Evolutionary conservation across 2,797 vertebrate species (phyloP).

Genomic region (Dicrostonyx torquatus): DNA sequence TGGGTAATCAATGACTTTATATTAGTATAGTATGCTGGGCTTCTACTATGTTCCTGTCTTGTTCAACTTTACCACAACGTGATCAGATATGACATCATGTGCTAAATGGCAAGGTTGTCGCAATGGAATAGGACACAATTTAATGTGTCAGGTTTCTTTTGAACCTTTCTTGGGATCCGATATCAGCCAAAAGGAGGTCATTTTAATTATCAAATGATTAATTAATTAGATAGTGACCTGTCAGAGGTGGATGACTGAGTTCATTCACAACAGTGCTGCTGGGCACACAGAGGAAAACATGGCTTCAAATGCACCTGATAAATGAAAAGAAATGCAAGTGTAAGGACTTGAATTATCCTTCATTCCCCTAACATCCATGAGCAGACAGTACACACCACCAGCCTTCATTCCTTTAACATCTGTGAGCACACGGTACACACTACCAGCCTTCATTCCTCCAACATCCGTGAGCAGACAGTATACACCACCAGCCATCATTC

Average conservation of each 20-base stretch:
- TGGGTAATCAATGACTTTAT: background rate
- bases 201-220: constrained; percentile 89
- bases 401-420: background rate
- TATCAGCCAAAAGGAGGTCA: constrained; percentile 89
- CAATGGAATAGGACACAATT: constrained; percentile 86
- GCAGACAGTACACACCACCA: background rate
- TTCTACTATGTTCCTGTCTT: background rate
- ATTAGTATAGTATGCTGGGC: background rate
- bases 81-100: constrained; percentile 81
- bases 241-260: constrained; percentile 79
- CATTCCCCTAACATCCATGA: background rate
- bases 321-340: constrained; percentile 53
- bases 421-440: background rate
- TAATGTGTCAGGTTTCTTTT: constrained; percentile 86
- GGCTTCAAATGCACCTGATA: constrained; percentile 31
- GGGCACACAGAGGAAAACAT: constrained; percentile 1
- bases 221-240: constrained; percentile 88
- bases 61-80: constrained; percentile 47
- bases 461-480: background rate
- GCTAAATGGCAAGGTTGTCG: constrained; percentile 77
- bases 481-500: background rate
- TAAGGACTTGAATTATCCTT: constrained; percentile 20
- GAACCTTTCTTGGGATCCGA: constrained; percentile 82
- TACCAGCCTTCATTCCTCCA: background rate
- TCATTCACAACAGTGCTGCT: constrained; percentile 78